phyloP scores from a whole-genome alignment of 2,113 vertebrate genomes.

The Otolemur garnettii region DNA sequence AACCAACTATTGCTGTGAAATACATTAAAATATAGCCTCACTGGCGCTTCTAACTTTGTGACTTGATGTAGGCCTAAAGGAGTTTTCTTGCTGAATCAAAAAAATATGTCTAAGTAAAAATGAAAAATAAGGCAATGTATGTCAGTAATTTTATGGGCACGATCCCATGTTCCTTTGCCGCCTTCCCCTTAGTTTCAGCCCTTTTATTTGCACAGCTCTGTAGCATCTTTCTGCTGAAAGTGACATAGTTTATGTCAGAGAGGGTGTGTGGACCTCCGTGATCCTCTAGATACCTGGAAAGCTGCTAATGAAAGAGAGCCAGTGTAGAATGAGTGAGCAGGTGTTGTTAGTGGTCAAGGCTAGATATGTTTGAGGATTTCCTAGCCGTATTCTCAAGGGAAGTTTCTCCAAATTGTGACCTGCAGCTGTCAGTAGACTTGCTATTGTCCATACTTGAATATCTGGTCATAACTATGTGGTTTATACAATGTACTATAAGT shows the following conservation, averaged over 20 bases:
- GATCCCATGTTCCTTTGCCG: neutral
- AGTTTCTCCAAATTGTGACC: constrained; percentile 15
- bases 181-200: neutral
- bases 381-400: neutral
- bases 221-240: constrained; percentile 10
- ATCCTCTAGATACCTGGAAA: constrained; percentile 28
- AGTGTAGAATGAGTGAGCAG: constrained; percentile 57
- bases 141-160: neutral
- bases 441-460: neutral
- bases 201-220: neutral
- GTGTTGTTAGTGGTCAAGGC: constrained; percentile 4
- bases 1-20: neutral
- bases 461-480: neutral
- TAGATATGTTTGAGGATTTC: neutral
- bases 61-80: neutral
- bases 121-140: neutral
- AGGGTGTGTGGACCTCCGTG: neutral
- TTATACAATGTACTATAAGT: neutral
- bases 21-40: neutral
- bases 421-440: neutral
- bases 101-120: neutral
- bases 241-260: neutral
- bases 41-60: constrained; percentile 52
- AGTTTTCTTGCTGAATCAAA: constrained; percentile 17
- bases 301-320: constrained; percentile 33